A percentile compares a stretch with the other conserved stretches of the same genome.
These are phyloP conservation scores for Asteroscopus sphinx DNA, from an alignment of 2,888 invertebrate species.

Conservation along the genomic window DNA sequence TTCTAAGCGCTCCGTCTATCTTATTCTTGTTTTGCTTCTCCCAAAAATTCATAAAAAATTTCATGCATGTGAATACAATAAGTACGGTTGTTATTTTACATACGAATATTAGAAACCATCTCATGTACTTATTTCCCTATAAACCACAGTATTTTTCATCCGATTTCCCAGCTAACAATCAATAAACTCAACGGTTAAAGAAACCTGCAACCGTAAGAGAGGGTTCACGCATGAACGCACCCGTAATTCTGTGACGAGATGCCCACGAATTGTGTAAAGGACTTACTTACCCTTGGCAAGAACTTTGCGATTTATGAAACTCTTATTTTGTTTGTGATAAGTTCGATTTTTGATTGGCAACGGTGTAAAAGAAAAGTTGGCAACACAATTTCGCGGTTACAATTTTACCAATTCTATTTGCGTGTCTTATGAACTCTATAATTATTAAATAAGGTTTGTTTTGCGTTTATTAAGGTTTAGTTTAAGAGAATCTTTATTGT, in stretches of 20 bases:
- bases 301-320: constrained; percentile 1
- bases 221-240: constrained; percentile 75
- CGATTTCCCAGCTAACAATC: constrained; percentile 35
- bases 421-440: constrained; percentile 28
- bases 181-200: constrained; percentile 52
- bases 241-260: constrained; percentile 72
- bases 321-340: accelerated
- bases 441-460: constrained; percentile 9
- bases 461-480: constrained; percentile 24
- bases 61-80: no score
- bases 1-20: no score
- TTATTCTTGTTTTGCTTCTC: no score
- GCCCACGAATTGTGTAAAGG: constrained; percentile 80
- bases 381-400: constrained; percentile 50
- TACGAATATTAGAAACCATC: not conserved
- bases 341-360: constrained; percentile 4
- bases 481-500: constrained; percentile 61
- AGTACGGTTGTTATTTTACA: no score
- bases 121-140: not conserved
- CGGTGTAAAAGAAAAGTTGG: constrained; percentile 5
- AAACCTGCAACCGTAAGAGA: constrained; percentile 63
- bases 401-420: constrained; percentile 33
- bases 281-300: constrained; percentile 56
- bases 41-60: no score
- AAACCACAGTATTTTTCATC: constrained; percentile 17